Evolutionary conservation across 2,888 invertebrate genomes (phyloP).

Genomic region (Drosophila mercatorum): DNA sequence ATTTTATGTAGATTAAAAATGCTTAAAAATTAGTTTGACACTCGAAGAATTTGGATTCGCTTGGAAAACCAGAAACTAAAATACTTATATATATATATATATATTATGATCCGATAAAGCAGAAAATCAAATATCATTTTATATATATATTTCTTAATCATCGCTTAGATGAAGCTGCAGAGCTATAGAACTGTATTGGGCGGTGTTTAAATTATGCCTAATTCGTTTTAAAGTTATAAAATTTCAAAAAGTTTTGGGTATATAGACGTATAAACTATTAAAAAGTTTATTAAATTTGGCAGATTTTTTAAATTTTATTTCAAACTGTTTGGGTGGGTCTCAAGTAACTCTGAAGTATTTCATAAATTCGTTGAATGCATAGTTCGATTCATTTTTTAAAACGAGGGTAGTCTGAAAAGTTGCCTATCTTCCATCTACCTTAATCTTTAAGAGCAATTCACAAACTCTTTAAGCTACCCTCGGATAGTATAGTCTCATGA

Average conservation of each 20-base stretch:
- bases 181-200: background rate
- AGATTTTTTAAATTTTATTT: background rate
- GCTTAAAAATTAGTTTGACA: background rate
- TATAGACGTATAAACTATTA: background rate
- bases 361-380: conserved; percentile 34
- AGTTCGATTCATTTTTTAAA: conserved; percentile 8
- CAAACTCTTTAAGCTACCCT: background rate
- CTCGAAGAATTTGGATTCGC: background rate
- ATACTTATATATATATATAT: background rate
- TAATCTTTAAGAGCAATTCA: background rate
- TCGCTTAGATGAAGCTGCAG: background rate
- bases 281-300: background rate
- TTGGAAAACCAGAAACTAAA: background rate
- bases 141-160: background rate
- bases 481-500: background rate
- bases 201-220: background rate
- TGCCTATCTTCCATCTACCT: background rate
- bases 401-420: background rate
- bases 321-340: conserved; percentile 2
- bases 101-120: background rate
- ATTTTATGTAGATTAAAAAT: background rate
- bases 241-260: background rate
- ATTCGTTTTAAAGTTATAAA: background rate
- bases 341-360: conserved; percentile 5
- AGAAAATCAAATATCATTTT: too few species aligned